Evolutionary conservation across 2,888 invertebrate genomes (phyloP), one percentile per base, ranked within the genome.

Genomic region (Noctua fimbriata): DNA sequence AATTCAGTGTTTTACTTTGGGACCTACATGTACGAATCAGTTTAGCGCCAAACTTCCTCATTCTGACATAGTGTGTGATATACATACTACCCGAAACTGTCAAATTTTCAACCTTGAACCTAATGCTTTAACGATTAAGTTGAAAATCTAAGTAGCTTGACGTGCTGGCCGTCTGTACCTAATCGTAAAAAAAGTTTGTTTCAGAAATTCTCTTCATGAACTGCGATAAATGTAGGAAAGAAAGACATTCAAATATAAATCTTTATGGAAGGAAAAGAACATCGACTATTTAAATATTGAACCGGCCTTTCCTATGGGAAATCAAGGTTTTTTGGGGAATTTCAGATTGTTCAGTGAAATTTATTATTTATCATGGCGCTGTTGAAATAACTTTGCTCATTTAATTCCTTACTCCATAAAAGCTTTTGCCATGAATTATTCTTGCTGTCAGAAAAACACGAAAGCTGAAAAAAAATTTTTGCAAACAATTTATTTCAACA

Each of bases 231-330:
- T 65, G 10, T 2, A 28, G 2, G 36, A 36, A 36, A 36, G 5
- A 36, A 36, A 36, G 3, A 36, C 36, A 36, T 36, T 36, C 36
- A 36, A 36, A 36, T 36, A 36, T 4, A 36, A 36, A 36, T 36
- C 36, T 36, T 5, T 36, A 5, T 36, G 36, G 36, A 36, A 36
- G 36, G 67, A 6, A 21, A 1, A 24, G 10, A 36, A 36, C 41
- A 58, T 32, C 28, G 18, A 24, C 28, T 47, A 55, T 75, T 69
- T 60, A 60, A 52, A 60, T 63, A 74, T 74, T 74, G 52, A 55
- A 10, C 14, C 18, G 28, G 5, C 16, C 10, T 21, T 81, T 63
- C 74, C 36, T 60, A 55, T 52, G 74, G 81, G 81, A 80, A 80
- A 75, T 81, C 1, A 75, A 69, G 5, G 44, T n/a, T 36, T 44